Conservation (phyloP, 1,140 invertebrate species). For the Tetramorium alpestre region DNA sequence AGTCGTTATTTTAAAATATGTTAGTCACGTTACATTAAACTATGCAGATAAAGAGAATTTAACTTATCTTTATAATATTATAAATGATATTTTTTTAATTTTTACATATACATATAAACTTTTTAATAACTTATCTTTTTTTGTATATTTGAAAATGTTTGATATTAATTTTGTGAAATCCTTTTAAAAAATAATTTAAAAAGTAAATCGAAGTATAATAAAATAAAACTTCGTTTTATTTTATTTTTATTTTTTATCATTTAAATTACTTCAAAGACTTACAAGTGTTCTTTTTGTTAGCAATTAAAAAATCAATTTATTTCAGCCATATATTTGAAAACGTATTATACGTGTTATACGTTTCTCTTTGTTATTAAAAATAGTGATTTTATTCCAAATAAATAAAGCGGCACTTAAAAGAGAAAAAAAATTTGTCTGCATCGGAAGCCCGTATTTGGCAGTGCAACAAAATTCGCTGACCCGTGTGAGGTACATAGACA, state of each 20-base stretch:
- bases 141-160: not conserved
- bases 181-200: not conserved
- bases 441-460: constrained; percentile 32
- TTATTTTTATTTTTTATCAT: not conserved
- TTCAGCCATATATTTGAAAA: not conserved
- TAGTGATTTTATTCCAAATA: constrained; percentile 8
- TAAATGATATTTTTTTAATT: no score
- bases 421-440: not conserved
- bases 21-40: not conserved
- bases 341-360: not conserved
- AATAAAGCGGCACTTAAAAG: not conserved
- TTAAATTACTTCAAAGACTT: not conserved
- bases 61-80: no score
- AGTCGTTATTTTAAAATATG: not conserved
- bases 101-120: no score
- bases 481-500: not conserved
- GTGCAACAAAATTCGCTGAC: constrained; percentile 1
- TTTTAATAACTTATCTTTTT: not conserved
- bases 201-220: not conserved
- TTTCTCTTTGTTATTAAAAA: not conserved
- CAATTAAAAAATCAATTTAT: constrained; percentile 9
- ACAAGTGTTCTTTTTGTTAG: not conserved
- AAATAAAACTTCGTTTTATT: constrained; percentile 1
- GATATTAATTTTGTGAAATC: not conserved
- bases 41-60: no score